phyloP scores from a whole-genome alignment of 1,140 invertebrate species.

The Bombus consobrinus region DNA sequence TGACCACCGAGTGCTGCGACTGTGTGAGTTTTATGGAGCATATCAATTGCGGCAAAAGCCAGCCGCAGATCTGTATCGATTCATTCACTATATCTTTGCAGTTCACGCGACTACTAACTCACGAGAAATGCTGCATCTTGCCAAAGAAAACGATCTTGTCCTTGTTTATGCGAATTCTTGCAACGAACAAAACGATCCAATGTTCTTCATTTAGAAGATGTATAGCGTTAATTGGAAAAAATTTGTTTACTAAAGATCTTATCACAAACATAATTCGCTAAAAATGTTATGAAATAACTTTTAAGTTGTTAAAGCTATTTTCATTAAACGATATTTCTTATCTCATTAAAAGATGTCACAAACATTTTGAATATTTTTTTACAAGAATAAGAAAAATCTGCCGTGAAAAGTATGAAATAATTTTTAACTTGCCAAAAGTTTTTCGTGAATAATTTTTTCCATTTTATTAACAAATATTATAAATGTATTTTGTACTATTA shows the following conservation, averaged over 20 bases:
- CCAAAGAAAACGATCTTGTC: not conserved
- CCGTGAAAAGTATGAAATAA: too few species aligned
- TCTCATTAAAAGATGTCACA: too few species aligned
- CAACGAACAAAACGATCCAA: not conserved
- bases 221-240: not conserved
- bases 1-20: not conserved
- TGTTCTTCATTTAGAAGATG: not conserved
- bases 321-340: too few species aligned
- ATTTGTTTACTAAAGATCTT: too few species aligned
- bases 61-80: slow-evolving; percentile 4
- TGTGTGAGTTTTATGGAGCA: not conserved
- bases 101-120: not conserved
- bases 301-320: too few species aligned
- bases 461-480: not conserved
- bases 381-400: too few species aligned
- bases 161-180: not conserved
- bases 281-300: too few species aligned
- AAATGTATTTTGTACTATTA: not conserved
- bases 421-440: too few species aligned
- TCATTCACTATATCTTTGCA: not conserved
- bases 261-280: too few species aligned
- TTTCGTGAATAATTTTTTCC: too few species aligned
- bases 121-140: not conserved
- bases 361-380: too few species aligned
- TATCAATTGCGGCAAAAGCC: not conserved